Evolutionary conservation across 2,888 invertebrate genomes (phyloP), one percentile per base, ranked within the genome.

Genomic region (Watsonalla binaria): DNA sequence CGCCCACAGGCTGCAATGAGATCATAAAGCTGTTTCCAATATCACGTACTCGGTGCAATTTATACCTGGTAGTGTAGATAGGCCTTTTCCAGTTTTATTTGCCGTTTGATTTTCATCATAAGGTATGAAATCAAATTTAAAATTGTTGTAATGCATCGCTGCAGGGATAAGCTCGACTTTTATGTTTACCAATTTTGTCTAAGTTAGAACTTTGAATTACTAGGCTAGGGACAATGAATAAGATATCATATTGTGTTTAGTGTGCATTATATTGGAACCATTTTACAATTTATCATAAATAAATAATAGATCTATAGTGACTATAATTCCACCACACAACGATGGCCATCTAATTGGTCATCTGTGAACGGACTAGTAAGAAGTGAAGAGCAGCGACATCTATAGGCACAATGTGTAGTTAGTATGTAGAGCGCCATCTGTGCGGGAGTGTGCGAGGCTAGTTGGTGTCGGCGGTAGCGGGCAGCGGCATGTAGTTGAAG

Each of bases 1-100:
- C 86, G 83, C 86, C 86, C 79, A 86, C 87, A 68, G 65, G 63
- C 61, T 72, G 79, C 86, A 86, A 80, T 88, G 87, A 87, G 84
- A 85, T 86, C 88, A 88, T 86, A 80, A 83, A 80, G 81, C 72
- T 76, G 82, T 76, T 80, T 72, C 72, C 65, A 74, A 74, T 76
- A 79, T 78, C 78, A 84, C 80, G 83, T 84, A 86, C 65, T 60
- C 59, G 60, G 57, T 68, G 72, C 75, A 76, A 69, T 67, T 69
- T 60, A 62, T 69, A 72, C 76, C 76, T 80, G 72, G 72, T 65
- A 66, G 59, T 58, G 56, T 59, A 42, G 42, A 42, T 11, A 24
- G 24, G 24, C 24, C 24, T 24, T 24, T 24, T 24, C 24, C 24
- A 24, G 24, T 24, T 24, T 24, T 24, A 24, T 24, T 2, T 2